Conservation (phyloP, 2,888 invertebrate genomes). For the Stratiomys singularior region DNA sequence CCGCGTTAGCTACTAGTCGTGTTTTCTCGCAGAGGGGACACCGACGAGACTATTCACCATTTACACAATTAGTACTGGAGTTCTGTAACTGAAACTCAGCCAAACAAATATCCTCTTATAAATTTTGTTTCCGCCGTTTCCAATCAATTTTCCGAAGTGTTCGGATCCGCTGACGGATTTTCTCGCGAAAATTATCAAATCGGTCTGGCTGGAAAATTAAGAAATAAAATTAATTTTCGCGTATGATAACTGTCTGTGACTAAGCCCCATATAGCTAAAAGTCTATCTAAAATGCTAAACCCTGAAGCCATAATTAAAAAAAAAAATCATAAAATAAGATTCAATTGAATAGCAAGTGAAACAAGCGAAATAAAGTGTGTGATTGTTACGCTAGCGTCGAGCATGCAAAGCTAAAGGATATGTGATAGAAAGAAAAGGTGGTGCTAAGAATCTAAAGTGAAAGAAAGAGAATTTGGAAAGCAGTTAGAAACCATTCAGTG, state of each 20-base stretch:
- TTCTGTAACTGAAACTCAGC: neutral
- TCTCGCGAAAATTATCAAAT: neutral
- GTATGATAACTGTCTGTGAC: too few species aligned
- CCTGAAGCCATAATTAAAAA: too few species aligned
- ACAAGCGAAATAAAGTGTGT: constrained; percentile 28
- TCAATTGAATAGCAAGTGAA: neutral
- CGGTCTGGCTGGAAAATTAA: neutral
- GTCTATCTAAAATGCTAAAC: too few species aligned
- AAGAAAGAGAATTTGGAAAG: neutral
- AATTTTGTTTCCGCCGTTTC: constrained; percentile 1
- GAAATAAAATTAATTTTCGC: too few species aligned
- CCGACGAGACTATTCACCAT: constrained; percentile 17
- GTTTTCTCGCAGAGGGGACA: constrained; percentile 55
- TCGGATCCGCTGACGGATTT: neutral
- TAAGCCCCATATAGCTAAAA: too few species aligned
- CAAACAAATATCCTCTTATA: constrained; percentile 8
- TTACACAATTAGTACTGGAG: neutral
- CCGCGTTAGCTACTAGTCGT: constrained; percentile 66
- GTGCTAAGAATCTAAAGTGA: constrained; percentile 33
- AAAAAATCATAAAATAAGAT: neutral
- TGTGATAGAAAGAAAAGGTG: constrained; percentile 46
- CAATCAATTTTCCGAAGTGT: constrained; percentile 11
- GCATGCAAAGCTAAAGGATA: constrained; percentile 35
- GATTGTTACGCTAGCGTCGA: neutral
- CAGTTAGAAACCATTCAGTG: neutral